These are phyloP conservation scores for Caenorhabditis inopinata DNA, from an alignment of 1,140 invertebrate species.

Conservation along the genomic window DNA sequence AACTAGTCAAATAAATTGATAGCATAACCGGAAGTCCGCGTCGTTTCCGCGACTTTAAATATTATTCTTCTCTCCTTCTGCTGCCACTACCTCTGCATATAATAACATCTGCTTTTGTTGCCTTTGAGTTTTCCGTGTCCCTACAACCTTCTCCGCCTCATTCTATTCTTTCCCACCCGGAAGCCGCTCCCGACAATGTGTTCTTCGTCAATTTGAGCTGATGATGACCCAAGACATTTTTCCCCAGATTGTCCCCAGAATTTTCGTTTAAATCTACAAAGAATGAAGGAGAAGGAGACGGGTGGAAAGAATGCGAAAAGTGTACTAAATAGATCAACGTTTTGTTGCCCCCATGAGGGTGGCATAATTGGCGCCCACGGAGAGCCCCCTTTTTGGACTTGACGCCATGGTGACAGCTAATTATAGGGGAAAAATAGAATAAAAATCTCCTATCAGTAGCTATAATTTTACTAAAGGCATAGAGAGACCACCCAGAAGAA, in stretches of 20 bases:
- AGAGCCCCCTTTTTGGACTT: background rate
- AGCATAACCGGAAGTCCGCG: background rate
- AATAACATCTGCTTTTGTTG: conserved; percentile 2
- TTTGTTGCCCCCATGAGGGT: background rate
- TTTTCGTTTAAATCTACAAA: too few relatives aligned
- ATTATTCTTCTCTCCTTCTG: background rate
- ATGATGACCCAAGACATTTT: background rate
- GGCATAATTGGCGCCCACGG: background rate
- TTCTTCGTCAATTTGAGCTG: background rate
- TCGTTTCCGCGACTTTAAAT: background rate
- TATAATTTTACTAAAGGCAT: background rate
- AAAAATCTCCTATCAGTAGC: background rate
- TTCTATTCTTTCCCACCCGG: background rate
- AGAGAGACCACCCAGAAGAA: background rate
- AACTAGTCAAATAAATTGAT: background rate
- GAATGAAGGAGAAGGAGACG: background rate
- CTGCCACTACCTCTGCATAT: background rate
- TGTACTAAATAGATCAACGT: conserved; percentile 14
- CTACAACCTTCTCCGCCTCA: background rate
- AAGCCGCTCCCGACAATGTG: background rate
- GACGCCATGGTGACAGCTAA: background rate
- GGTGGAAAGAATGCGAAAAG: conserved; percentile 4
- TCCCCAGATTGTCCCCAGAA: too few relatives aligned
- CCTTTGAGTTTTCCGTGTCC: background rate
- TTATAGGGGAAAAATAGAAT: background rate